Evolutionary conservation across 2,113 vertebrate species (phyloP), one percentile per base, ranked within the genome.

Genomic region (Laticauda colubrina): DNA sequence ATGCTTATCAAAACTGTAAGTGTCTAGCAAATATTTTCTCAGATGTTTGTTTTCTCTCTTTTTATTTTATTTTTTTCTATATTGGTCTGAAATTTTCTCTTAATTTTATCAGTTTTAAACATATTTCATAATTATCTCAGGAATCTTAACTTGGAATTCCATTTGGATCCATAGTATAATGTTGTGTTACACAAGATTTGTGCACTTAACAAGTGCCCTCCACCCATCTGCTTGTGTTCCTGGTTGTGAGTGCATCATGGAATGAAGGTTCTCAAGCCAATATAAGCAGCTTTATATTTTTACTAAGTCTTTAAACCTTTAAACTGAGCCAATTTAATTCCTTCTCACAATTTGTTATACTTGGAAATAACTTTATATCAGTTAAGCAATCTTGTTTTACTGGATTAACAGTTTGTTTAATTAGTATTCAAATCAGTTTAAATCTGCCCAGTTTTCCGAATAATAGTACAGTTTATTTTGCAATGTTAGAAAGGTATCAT

Each of bases 1-100:
- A 98, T 98, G 96, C 97, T 99, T 93, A 99, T 99, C 96, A 99
- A 97, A 98, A 98, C 99, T 93, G 99, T 99, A 97, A 97, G 98
- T 97, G 39, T 57, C 89, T 91, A 69, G 20, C 11, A 75, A 91
- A 34, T 54, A 92, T 24, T 34, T 90, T 26, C 59, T 0, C 61
- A 89, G 48, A 45, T 0, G 51, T 0, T 54, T 0, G 4, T 85
- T 85, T 69, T 26, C 59, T n/a, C 29, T 69, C 12, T 69, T 1
- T 93, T 90, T 93, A 45, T 45, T 45, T 45, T 45, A 45, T 45
- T n/a, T 54, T 53, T 95, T 85, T 3, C 55, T 93, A 23, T 43
- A 91, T 1, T 89, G 45, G 88, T 90, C 57, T 11, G 2, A 54
- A 89, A 1, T 1, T 94, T 23, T 48, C 15, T 69, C 5, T 29